A percentile compares a stretch with the other conserved stretches of the same genome.
phyloP scores from a whole-genome alignment of 1,140 invertebrate genomes.

The Planococcus citri region DNA sequence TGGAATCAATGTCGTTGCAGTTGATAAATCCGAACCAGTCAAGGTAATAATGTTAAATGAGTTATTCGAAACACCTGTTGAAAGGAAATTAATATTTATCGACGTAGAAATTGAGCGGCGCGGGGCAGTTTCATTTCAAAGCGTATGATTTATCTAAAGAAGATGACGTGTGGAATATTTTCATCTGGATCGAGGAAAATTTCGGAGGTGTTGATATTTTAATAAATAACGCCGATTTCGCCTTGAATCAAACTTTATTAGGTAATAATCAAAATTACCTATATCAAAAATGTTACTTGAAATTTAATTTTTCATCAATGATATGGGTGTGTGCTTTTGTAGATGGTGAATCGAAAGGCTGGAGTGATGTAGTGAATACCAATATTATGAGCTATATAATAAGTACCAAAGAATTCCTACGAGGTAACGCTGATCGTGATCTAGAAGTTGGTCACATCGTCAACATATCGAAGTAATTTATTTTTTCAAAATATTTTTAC shows the following conservation, averaged over 20 bases:
- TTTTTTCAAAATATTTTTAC: background rate
- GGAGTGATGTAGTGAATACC: background rate
- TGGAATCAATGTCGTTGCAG: slow-evolving; percentile 20
- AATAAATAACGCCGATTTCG: slow-evolving; percentile 54
- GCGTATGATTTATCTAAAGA: slow-evolving; percentile 35
- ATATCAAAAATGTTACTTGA: no score
- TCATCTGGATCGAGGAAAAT: slow-evolving; percentile 45
- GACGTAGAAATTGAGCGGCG: background rate
- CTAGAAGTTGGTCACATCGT: background rate
- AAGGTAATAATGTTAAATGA: background rate
- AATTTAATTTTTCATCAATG: no score
- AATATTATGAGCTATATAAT: background rate
- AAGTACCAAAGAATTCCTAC: background rate
- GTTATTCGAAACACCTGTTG: no score
- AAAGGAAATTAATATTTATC: background rate
- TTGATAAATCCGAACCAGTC: slow-evolving; percentile 13
- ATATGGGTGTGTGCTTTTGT: no score
- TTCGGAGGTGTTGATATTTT: slow-evolving; percentile 53
- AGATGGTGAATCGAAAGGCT: background rate
- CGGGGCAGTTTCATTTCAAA: background rate
- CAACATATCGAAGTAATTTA: background rate
- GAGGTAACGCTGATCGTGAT: background rate
- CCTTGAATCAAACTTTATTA: slow-evolving; percentile 24
- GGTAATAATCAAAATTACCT: slow-evolving; percentile 21
- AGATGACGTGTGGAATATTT: slow-evolving; percentile 50